Base-by-base conservation (phyloP, 2,113 vertebrate species). In the Lagopus leucura region DNA sequence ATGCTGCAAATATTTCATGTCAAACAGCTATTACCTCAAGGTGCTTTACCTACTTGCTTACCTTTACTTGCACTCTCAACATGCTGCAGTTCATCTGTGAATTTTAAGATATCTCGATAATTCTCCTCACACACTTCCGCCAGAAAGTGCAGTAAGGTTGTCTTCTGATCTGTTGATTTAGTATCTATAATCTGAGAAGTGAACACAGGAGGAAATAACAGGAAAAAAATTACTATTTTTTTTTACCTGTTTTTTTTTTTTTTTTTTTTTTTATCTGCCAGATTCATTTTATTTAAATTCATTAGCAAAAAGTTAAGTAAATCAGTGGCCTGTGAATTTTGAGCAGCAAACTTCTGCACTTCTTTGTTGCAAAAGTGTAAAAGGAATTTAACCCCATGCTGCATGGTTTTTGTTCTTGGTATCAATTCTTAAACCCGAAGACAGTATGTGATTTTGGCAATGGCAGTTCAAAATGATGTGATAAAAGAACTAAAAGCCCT, bases 41-140 rank as follows among this genome's bases (percentile, higher is more conserved):
- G 7, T 28, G 17, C 36, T 76, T 34, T 30, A 34, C 32, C 61
- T 64, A 2, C 24, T 88, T 38, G 52, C 96, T 94, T 98, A 99
- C 99, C 99, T 99, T 98, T 99, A 94, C 99, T 99, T 81, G 99
- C 99, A 74, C 93, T 99, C 45, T 99, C 99, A 88, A 99, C 98
- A 5, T 99, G 98, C 50, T 98, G 98, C 78, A 99, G 96, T 78
- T 99, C 99, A 13, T 99, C 99, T 14, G 99, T 98, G 92, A 99
- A 99, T 94, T 98, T 99, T 85, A 99, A 86, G 77, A 99, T 98
- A 57, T 98, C 98, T 3, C 95, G 81, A 92, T 98, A 92, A 82
- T 95, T 97, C 86, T 99, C 99, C 93, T 99, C 99, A 95, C 99
- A 99, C 77, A 98, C 98, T 87, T 99, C 99, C 36, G 98, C 98